Base-by-base conservation (phyloP, 1,140 invertebrate species). In the Lamellibrachia luymesi region DNA sequence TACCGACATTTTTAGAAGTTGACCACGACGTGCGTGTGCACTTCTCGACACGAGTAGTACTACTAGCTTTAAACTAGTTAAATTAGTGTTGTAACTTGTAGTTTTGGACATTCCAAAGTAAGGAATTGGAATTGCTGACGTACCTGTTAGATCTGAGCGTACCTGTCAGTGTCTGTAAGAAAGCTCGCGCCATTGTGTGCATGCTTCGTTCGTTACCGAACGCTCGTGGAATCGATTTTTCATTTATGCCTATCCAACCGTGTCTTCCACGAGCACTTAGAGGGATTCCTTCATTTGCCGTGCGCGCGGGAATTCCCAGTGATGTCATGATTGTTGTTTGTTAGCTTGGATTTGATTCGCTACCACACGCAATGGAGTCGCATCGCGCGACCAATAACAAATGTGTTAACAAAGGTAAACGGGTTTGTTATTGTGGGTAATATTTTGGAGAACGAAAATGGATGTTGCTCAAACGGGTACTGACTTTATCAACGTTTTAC, bases 121-220 rank as follows among this genome's bases (percentile, higher is more conserved):
- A 80, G 13, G 64, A 22, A 8, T 56, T 8, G 6, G 6, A 56
- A 8, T 6, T 56, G 6, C 17, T 56, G 6, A 56, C 52, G 52
- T 56, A 80, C 7, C 64, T 80, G 64, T 80, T 80, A 80, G 64
- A 80, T 22, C 64, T 80, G 64, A 80, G 5, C 64, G 64, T 80
- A 80, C 64, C 6, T 80, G 64, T 80, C 64, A 17, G 64, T 2
- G 64, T 80, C 52, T 6, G 52, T 22, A 80, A 80, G 64, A 17
- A 80, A 2, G 64, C 64, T 80, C 64, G 64, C 13, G 64, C 64
- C 25, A 80, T 22, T 22, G 64, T 80, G 64, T 80, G 64, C 64
- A 80, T 80, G 64, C 64, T 80, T 80, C 64, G 64, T 80, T 80
- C 64, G 64, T 80, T 80, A 80, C 64, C 64, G 64, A 80, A 80